These are phyloP conservation scores for Excalfactoria chinensis DNA, from an alignment of 2,113 vertebrate species.

Conservation along the genomic window DNA sequence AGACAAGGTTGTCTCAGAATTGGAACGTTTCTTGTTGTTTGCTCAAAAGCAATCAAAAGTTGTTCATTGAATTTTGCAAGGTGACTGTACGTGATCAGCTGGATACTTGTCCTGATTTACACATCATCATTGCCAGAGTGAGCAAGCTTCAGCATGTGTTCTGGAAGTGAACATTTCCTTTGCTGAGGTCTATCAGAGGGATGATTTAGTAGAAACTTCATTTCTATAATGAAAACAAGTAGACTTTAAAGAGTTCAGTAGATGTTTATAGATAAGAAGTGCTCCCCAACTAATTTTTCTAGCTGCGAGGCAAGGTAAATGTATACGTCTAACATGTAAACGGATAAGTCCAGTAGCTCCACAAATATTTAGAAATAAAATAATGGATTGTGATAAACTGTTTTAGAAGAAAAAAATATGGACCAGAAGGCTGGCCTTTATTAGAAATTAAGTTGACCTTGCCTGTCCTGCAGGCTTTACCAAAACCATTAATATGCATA, in stretches of 20 bases:
- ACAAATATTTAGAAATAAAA: neutral
- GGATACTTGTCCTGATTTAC: neutral
- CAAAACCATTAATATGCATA: neutral
- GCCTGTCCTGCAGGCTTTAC: neutral
- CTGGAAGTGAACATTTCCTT: neutral
- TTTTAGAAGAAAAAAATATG: neutral
- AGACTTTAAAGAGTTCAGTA: neutral
- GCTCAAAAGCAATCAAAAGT: neutral
- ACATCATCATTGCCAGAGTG: neutral
- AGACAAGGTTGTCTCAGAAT: neutral
- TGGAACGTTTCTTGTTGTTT: neutral
- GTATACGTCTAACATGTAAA: neutral
- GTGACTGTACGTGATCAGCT: neutral
- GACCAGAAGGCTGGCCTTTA: neutral
- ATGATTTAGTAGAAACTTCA: neutral
- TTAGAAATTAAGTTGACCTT: neutral
- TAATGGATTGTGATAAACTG: neutral
- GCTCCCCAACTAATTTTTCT: neutral
- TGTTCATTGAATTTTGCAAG: neutral
- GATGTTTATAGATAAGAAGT: neutral
- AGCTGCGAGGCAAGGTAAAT: neutral
- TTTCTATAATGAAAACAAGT: conserved; percentile 11
- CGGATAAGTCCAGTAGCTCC: neutral
- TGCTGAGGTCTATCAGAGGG: neutral
- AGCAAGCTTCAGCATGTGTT: neutral